These are phyloP conservation scores for Neomorphus geoffroyi DNA, from an alignment of 2,797 vertebrate genomes.

Conservation along the genomic window DNA sequence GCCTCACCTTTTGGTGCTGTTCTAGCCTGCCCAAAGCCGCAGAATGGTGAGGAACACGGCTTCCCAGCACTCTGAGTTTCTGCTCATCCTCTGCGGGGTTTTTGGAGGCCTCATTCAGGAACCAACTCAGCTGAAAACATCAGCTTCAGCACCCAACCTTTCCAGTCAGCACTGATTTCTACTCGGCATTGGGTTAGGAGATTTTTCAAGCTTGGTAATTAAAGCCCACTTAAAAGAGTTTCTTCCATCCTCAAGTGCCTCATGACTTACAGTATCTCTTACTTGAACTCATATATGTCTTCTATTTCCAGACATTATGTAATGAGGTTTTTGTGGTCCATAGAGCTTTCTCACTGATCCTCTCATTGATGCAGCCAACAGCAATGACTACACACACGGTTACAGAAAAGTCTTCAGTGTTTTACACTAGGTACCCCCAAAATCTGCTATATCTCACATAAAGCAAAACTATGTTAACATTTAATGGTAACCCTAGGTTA, in stretches of 20 bases:
- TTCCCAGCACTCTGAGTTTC: neutral
- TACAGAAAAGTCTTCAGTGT: neutral
- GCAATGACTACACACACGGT: neutral
- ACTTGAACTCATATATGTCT: neutral
- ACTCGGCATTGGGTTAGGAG: neutral
- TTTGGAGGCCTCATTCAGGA: neutral
- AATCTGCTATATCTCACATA: neutral
- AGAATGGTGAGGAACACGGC: neutral
- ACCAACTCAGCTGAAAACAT: neutral
- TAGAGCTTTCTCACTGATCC: constrained; percentile 12
- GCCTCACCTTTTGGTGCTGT: neutral
- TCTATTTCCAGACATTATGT: constrained; percentile 58
- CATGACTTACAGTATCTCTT: constrained; percentile 49
- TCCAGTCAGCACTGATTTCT: neutral
- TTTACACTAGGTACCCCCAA: neutral
- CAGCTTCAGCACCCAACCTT: neutral
- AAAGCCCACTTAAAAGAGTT: constrained; percentile 41
- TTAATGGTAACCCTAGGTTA: neutral
- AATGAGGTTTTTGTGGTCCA: constrained; percentile 67
- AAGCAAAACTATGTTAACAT: neutral
- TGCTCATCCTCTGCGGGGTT: neutral
- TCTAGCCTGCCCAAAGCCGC: neutral
- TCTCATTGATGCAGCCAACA: neutral
- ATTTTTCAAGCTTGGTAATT: constrained; percentile 16
- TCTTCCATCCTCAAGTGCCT: constrained; percentile 35